These are phyloP conservation scores for Dipodomys ordii DNA, from an alignment of 2,113 vertebrate genomes.

Conservation along the genomic window DNA sequence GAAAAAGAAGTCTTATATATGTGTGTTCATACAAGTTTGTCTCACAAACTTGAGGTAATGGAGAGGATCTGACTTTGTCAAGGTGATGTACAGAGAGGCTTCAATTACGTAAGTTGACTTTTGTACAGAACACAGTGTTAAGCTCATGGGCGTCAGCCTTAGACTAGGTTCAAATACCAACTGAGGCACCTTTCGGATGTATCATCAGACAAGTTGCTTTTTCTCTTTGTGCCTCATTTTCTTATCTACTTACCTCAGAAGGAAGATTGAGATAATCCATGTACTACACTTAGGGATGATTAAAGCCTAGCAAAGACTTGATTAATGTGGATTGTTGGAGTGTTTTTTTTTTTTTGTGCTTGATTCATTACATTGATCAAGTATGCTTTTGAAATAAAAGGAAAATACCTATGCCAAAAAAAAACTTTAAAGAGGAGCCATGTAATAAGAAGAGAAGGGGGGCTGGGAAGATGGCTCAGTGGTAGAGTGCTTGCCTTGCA, in stretches of 20 bases:
- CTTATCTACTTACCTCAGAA: background rate
- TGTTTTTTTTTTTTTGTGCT: background rate
- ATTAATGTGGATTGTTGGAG: background rate
- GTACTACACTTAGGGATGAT: background rate
- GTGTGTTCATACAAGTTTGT: background rate
- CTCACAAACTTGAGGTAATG: background rate
- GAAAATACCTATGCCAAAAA: background rate
- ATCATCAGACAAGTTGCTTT: background rate
- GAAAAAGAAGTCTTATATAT: background rate
- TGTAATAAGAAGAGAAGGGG: too few species aligned
- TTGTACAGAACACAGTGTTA: background rate
- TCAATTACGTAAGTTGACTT: background rate
- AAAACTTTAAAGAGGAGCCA: background rate
- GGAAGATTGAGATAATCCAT: background rate
- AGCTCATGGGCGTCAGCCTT: background rate
- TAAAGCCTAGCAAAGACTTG: background rate
- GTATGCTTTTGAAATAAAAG: constrained; percentile 21
- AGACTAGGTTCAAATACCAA: background rate
- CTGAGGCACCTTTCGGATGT: background rate
- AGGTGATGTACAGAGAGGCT: too few species aligned
- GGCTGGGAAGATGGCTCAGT: too few species aligned
- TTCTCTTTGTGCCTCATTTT: background rate
- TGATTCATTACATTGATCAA: background rate
- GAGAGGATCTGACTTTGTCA: background rate
- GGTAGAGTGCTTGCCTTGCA: too few species aligned